Percentiles rank a stretch among this genome's conserved stretches.
Conservation (phyloP, 2,113 vertebrate genomes). For the Cololabis saira region DNA sequence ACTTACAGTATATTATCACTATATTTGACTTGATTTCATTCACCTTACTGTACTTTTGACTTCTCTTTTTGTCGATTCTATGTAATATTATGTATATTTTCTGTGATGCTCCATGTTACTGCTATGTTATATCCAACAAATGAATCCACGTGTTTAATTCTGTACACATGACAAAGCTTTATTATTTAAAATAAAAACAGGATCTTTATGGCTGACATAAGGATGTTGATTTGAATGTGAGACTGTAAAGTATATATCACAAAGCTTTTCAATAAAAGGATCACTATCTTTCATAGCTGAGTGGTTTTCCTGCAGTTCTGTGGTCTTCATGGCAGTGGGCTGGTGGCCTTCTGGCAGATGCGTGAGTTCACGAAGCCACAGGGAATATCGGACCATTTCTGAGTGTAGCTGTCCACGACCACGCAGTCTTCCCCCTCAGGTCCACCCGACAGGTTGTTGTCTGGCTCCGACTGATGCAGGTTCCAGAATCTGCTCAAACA, state of each 20-base stretch:
- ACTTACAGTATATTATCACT: too few species aligned
- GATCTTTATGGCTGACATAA: neutral
- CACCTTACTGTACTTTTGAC: too few species aligned
- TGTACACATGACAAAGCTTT: constrained; percentile 15
- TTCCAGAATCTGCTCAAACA: constrained; percentile 29
- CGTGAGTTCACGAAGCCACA: constrained; percentile 15
- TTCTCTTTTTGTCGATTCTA: neutral
- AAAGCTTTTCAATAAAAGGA: constrained; percentile 27
- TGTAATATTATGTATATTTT: constrained; percentile 6
- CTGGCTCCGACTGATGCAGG: neutral
- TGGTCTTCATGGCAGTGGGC: neutral
- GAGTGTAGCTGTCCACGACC: constrained; percentile 26
- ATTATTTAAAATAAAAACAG: neutral
- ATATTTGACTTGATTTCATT: too few species aligned
- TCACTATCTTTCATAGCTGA: neutral
- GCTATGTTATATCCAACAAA: neutral
- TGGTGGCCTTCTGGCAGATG: constrained; percentile 38
- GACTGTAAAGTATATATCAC: neutral
- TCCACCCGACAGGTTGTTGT: constrained; percentile 11
- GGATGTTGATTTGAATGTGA: neutral
- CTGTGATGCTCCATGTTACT: constrained; percentile 9
- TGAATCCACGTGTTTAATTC: neutral
- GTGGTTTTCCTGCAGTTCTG: constrained; percentile 4
- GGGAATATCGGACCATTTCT: constrained; percentile 12
- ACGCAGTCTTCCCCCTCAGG: constrained; percentile 38